These are phyloP conservation scores for Drosophila anomelani DNA, from an alignment of 2,888 invertebrate genomes.

Conservation along the genomic window DNA sequence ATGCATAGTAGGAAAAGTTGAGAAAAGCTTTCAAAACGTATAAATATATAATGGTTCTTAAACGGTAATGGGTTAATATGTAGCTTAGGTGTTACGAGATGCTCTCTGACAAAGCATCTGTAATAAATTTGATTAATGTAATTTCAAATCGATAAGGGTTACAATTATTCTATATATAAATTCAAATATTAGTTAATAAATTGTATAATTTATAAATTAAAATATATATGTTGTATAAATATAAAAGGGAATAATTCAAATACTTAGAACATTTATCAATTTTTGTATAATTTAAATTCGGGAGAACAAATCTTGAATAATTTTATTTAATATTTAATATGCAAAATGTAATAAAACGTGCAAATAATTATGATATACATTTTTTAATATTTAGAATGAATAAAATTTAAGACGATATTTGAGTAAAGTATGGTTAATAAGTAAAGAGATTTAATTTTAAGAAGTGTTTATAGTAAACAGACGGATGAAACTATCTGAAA, in stretches of 20 bases:
- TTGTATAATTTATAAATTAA: constrained; percentile 4
- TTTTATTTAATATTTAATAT: neutral
- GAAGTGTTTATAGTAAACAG: neutral
- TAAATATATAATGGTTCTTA: constrained; percentile 38
- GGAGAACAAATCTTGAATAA: constrained; percentile 1
- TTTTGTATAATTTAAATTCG: neutral
- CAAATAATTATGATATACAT: constrained; percentile 14
- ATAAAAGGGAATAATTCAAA: constrained; percentile 6
- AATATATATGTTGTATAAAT: constrained; percentile 1
- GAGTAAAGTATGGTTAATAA: neutral
- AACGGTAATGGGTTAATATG: constrained; percentile 21
- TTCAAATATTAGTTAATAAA: constrained; percentile 11
- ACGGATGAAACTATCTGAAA: neutral
- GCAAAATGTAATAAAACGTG: constrained; percentile 30
- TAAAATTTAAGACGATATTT: constrained; percentile 18
- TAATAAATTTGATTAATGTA: constrained; percentile 26
- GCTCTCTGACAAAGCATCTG: constrained; percentile 18
- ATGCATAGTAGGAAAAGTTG: constrained; percentile 45
- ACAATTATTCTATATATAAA: constrained; percentile 38
- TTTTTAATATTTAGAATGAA: constrained; percentile 7
- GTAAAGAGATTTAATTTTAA: constrained; percentile 8
- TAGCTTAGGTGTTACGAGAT: constrained; percentile 17
- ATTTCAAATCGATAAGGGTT: constrained; percentile 29
- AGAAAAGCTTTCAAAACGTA: constrained; percentile 34
- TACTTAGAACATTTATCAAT: neutral